Percentiles rank a stretch among this genome's conserved stretches.
Evolutionary conservation across 2,888 invertebrate species (phyloP).

Genomic region (Lumbricus terrestris): DNA sequence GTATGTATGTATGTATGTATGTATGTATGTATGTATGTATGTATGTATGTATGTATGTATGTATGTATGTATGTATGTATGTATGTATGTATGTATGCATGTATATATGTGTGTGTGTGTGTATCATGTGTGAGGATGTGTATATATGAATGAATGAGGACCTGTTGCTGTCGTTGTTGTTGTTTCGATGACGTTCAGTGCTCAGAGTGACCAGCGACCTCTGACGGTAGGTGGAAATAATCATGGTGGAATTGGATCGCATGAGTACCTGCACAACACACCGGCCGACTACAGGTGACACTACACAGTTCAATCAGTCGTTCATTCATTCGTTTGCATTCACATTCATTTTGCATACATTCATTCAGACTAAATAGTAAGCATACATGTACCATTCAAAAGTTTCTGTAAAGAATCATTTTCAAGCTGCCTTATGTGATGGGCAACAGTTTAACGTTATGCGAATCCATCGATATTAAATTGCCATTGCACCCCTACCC

Average conservation of each 20-base stretch:
- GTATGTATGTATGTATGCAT: no score
- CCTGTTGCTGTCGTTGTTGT: background rate
- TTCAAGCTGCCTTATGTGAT: no score
- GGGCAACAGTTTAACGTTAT: no score
- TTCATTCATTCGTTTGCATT: background rate
- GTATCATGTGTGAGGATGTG: no score
- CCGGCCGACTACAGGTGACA: conserved; percentile 58
- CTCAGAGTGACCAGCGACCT: conserved; percentile 55
- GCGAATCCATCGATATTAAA: no score
- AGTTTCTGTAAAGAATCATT: no score
- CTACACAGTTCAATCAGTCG: conserved; percentile 22
- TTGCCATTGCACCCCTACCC: no score
- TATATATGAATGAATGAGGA: background rate
- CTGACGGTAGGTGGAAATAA: conserved; percentile 55
- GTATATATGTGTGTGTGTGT: no score
- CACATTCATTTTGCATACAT: background rate
- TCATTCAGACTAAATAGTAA: background rate
- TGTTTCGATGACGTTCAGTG: conserved; percentile 43
- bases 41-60: background rate
- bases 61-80: background rate
- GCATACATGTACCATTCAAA: no score
- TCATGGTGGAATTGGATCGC: conserved; percentile 54
- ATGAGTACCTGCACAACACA: conserved; percentile 57
- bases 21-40: background rate
- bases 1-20: no score